These are phyloP conservation scores for Hycleus phaleratus DNA, from an alignment of 1,140 invertebrate genomes.

Conservation along the genomic window DNA sequence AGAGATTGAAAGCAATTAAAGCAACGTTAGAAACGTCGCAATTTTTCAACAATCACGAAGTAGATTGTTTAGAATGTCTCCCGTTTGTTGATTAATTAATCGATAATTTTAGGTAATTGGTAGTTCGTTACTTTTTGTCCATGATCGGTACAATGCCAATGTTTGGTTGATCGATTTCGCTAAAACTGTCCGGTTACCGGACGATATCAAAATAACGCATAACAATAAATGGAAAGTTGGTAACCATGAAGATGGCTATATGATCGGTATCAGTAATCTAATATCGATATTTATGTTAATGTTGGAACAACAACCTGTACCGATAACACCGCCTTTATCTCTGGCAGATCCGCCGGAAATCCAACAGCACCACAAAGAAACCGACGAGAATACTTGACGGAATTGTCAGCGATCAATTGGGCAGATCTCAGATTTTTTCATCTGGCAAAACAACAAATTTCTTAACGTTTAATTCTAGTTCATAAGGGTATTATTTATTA, in stretches of 20 bases:
- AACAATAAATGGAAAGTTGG: constrained; percentile 83
- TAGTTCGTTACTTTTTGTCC: constrained; percentile 91
- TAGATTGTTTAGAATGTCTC: constrained; percentile 32
- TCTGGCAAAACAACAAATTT: constrained; percentile 2
- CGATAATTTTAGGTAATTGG: constrained; percentile 73
- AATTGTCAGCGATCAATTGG: background rate
- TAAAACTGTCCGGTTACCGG: constrained; percentile 81
- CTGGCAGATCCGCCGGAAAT: constrained; percentile 26
- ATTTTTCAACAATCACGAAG: constrained; percentile 86
- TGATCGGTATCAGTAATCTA: constrained; percentile 90
- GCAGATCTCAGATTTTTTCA: too few species aligned
- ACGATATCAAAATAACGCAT: constrained; percentile 69
- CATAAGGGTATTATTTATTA: constrained; percentile 13
- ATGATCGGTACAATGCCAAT: constrained; percentile 78
- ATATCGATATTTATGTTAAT: constrained; percentile 74
- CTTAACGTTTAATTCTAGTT: constrained; percentile 8
- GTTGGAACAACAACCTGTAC: constrained; percentile 36
- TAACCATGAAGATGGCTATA: constrained; percentile 98
- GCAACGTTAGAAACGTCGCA: constrained; percentile 71
- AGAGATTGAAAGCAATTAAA: constrained; percentile 75
- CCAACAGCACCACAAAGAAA: background rate
- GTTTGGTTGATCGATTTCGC: constrained; percentile 99
- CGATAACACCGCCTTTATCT: constrained; percentile 31
- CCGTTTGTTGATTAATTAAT: background rate
- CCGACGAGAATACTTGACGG: constrained; percentile 3